Base-by-base conservation (phyloP, 1,140 invertebrate genomes). In the Adelges cooleyi region DNA sequence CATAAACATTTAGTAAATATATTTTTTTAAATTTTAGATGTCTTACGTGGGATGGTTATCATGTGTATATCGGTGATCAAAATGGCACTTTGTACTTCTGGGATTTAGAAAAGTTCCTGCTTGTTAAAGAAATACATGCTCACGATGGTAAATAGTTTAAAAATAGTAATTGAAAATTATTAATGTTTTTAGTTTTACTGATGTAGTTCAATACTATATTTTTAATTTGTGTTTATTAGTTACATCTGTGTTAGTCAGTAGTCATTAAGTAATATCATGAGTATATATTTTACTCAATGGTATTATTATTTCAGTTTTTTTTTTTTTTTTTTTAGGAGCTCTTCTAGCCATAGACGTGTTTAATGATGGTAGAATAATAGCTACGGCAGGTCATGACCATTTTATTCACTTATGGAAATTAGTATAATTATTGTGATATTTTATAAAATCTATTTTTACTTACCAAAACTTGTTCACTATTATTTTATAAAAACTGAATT, bases 111-210 rank as follows among this genome's bases (percentile, higher is more conserved):
- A 68, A 27, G 36, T 23, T 18, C 18, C 36, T 59, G 33, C 65
- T 65, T 38, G 66, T 65, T 40, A 51, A 66, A 36, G 53, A 69
- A 69, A 52, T 54, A 9, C 33, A 68, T 48, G 22, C 66, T 53
- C 53, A 68, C 52, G 38, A 67, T 17, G 67, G 53, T 56, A 56
- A 36, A 42, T 54, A 54, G 15, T 29, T 17, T 22, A 5, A 33
- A 9, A 8, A 53, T 36, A 18, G 18, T n/a, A n/a, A n/a, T n/a
- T n/a, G n/a, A n/a, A n/a, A n/a, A n/a, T 33, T 6, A 33, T 33
- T 33, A 33, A 33, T 33, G 29, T 33, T 33, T n/a, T 6, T 33
- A 33, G 11, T 33, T 5, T 33, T 33, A 33, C 11, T 33, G 11
- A 33, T 33, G 29, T 33, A 33, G 5, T 33, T 33, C n/a, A n/a